Evolutionary conservation across 92 coral and sea anemone genomes (phyloP).

Genomic region (Palythoa heliodiscus): DNA sequence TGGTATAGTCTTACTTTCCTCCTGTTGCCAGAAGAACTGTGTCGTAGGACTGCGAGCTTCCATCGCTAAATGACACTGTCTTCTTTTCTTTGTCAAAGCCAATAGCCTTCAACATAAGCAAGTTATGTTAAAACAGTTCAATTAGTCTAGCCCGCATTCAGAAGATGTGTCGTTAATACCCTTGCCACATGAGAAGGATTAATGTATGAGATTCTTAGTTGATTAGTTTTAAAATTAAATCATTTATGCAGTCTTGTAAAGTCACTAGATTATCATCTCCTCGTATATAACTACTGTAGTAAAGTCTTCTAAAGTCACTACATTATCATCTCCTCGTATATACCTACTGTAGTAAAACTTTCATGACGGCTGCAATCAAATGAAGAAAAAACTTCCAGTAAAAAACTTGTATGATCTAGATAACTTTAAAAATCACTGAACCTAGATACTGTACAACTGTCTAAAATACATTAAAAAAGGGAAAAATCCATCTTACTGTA

Average conservation of each 20-base stretch:
- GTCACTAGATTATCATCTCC: too few species aligned
- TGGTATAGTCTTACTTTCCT: slow-evolving; percentile 74
- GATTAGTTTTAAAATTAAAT: background rate
- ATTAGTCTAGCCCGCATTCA: background rate
- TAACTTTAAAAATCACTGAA: background rate
- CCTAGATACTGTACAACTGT: background rate
- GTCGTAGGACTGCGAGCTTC: slow-evolving; percentile 71
- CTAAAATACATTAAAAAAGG: background rate
- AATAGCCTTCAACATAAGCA: slow-evolving; percentile 59
- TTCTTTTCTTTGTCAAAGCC: slow-evolving; percentile 70
- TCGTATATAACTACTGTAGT: too few species aligned
- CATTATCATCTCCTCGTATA: too few species aligned
- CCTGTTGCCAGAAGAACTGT: slow-evolving; percentile 89
- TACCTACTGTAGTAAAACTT: too few species aligned
- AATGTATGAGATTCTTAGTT: background rate
- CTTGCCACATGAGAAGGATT: too few species aligned
- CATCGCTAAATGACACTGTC: slow-evolving; percentile 74
- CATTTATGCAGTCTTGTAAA: background rate
- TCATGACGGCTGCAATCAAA: too few species aligned
- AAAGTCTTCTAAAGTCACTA: background rate
- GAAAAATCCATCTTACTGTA: too few species aligned
- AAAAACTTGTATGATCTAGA: background rate
- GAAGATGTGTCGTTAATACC: background rate
- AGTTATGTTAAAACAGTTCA: background rate
- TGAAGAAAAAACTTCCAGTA: background rate